Evolutionary conservation across 2,888 invertebrate species (phyloP), one percentile per base, ranked within the genome.

Genomic region (Lordiphosa fenestrarum): DNA sequence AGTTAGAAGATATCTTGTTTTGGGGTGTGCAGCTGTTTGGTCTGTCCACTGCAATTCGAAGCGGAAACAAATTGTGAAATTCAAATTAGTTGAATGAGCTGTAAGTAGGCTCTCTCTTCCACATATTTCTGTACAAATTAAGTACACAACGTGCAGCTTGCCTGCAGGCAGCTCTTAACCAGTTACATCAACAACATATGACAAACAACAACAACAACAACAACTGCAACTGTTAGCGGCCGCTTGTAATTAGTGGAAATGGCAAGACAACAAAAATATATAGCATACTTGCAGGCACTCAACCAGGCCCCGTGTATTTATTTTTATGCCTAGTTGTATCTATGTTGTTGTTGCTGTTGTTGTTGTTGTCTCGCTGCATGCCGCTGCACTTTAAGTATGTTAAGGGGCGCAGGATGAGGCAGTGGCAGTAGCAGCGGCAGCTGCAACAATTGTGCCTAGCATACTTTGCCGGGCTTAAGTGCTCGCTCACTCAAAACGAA

Each of bases 161-260:
- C 35, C 19, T n/a, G 35, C 10, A n/a, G 46, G 15, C 36, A 36
- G 33, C 21, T 9, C 46, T 36, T 30, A 13, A 44, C 30, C 30
- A 30, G 30, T 30, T 2, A 30, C 6, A 30, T 7, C 30, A 15
- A 4, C 25, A 33, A 21, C 9, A 19, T 4, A 40, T 9, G 2
- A 42, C n/a, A 25, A 30, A 47, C 15, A 46, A 46, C 33, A 35
- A 46, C 19, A 46, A 35, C 35, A 35, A 35, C 15, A 6, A 33
- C 33, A 19, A 21, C 21, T 19, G 39, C 21, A 5, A 39, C 44
- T 15, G 44, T 33, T 33, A 62, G 44, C 48, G 54, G 63, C 73
- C 53, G 81, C 60, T 58, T 55, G 81, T 81, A 85, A 85, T 76
- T 84, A 84, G 84, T 82, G 84, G 80, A 75, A 84, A 82, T 82